These are phyloP conservation scores for Alviniconcha marisindica DNA, from an alignment of 1,140 invertebrate species.

Conservation along the genomic window DNA sequence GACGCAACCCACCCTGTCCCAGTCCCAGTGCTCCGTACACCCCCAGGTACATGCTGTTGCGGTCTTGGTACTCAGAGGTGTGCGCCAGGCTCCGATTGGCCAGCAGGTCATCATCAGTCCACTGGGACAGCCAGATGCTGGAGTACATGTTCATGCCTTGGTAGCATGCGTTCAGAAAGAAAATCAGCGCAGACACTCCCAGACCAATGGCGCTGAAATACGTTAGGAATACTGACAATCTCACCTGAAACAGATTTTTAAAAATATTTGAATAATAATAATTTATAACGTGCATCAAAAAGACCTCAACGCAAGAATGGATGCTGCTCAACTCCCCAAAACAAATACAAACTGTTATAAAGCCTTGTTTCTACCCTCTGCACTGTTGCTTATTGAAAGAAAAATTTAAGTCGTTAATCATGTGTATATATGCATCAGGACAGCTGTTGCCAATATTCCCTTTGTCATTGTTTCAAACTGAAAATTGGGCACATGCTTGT, in stretches of 20 bases:
- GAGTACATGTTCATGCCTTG: conserved; percentile 59
- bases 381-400: too few species aligned
- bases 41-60: conserved; percentile 66
- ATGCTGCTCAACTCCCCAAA: too few species aligned
- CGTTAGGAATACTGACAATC: conserved; percentile 60
- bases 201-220: conserved; percentile 64
- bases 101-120: conserved; percentile 65
- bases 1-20: conserved; percentile 65
- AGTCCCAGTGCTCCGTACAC: conserved; percentile 69
- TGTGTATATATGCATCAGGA: too few species aligned
- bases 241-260: conserved; percentile 57
- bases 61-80: conserved; percentile 60
- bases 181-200: conserved; percentile 47
- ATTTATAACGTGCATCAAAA: too few species aligned
- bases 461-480: too few species aligned
- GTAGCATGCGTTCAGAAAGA: conserved; percentile 55
- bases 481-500: too few species aligned
- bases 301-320: too few species aligned
- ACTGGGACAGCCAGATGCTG: conserved; percentile 68
- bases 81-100: conserved; percentile 55
- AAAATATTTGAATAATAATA: too few species aligned
- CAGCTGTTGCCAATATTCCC: too few species aligned
- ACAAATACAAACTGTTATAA: too few species aligned
- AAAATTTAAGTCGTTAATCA: too few species aligned
- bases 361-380: too few species aligned